phyloP scores from a whole-genome alignment of 1,140 invertebrate genomes.

The Formica exsecta region DNA sequence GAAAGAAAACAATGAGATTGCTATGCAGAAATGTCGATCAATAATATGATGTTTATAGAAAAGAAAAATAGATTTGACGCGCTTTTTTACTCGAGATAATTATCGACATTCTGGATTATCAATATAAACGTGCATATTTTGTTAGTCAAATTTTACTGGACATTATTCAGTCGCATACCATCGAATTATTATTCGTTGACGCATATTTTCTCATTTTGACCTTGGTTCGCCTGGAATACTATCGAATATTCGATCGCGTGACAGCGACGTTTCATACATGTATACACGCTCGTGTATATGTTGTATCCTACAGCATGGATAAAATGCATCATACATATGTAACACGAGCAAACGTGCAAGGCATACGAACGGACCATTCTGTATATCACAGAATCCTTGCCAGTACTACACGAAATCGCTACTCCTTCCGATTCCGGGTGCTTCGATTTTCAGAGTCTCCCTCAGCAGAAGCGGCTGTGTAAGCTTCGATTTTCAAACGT shows the following conservation, averaged over 20 bases:
- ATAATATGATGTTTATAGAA: not conserved
- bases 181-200: slow-evolving; percentile 48
- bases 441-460: slow-evolving; percentile 49
- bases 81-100: not conserved
- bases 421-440: slow-evolving; percentile 41
- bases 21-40: not conserved
- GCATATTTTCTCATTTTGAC: slow-evolving; percentile 53
- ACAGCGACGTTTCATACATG: slow-evolving; percentile 48
- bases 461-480: not conserved
- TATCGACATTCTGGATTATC: not conserved
- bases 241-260: slow-evolving; percentile 57
- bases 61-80: not conserved
- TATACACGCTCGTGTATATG: slow-evolving; percentile 9
- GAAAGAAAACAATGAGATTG: not conserved
- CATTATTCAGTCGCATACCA: slow-evolving; percentile 42
- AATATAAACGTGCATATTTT: not conserved
- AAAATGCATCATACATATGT: slow-evolving; percentile 62
- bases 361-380: slow-evolving; percentile 39
- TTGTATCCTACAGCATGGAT: slow-evolving; percentile 36
- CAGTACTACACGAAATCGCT: slow-evolving; percentile 50
- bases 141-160: not conserved
- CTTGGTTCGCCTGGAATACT: not conserved
- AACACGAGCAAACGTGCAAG: slow-evolving; percentile 52
- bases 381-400: slow-evolving; percentile 56
- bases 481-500: slow-evolving; percentile 36